Percentiles rank a stretch among this genome's conserved stretches.
Evolutionary conservation across 2,888 invertebrate species (phyloP).

Genomic region (Ormyrus labotus): DNA sequence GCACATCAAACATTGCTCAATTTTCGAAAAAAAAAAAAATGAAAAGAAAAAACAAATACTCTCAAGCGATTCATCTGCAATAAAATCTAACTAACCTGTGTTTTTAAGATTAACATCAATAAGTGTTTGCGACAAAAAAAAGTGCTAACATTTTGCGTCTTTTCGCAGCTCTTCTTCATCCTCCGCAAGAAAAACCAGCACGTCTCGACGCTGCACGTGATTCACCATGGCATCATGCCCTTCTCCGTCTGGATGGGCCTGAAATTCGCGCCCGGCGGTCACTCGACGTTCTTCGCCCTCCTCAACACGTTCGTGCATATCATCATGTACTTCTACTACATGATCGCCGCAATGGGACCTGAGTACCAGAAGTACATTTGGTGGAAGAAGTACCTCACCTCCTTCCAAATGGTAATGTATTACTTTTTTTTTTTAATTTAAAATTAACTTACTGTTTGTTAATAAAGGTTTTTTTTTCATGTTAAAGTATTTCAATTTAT

Average conservation of each 20-base stretch:
- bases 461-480: too few species aligned
- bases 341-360: constrained; percentile 96
- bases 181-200: constrained; percentile 95
- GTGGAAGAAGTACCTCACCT: constrained; percentile 98
- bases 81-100: too few species aligned
- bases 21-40: too few species aligned
- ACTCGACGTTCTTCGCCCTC: constrained; percentile 96
- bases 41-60: too few species aligned
- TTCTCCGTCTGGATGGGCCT: constrained; percentile 95
- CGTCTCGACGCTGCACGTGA: constrained; percentile 94
- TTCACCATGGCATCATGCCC: constrained; percentile 98
- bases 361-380: constrained; percentile 94
- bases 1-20: too few species aligned
- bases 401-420: constrained; percentile 90
- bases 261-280: constrained; percentile 97
- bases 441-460: too few species aligned
- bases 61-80: too few species aligned
- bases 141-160: neutral
- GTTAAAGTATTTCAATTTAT: too few species aligned
- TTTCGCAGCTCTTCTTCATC: constrained; percentile 88
- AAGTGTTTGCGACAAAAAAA: too few species aligned
- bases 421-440: neutral
- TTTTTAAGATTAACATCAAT: too few species aligned
- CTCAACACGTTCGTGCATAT: constrained; percentile 97
- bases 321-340: constrained; percentile 98